Conservation (phyloP, 1,140 invertebrate genomes). For the Macrocentrus cingulum region DNA sequence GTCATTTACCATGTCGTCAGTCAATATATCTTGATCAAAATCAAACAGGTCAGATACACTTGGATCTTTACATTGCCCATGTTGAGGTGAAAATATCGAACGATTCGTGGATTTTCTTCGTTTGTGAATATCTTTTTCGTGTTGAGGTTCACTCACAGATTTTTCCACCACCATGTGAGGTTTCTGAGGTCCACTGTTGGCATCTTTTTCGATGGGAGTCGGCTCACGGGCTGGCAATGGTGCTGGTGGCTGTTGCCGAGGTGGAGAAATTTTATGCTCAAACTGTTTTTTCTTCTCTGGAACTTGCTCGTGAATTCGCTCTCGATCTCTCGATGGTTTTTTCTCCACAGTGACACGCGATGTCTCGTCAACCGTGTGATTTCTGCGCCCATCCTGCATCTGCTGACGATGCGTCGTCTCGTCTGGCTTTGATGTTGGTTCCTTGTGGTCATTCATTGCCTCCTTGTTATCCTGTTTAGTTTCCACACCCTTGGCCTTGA, state of each 20-base stretch:
- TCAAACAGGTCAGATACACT: conserved; percentile 65
- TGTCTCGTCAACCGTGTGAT: conserved; percentile 12
- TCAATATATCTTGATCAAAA: conserved; percentile 68
- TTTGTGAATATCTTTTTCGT: conserved; percentile 44
- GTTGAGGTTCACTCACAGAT: conserved; percentile 22
- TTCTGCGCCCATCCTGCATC: conserved; percentile 10
- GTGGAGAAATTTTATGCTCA: background rate
- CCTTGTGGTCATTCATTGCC: conserved; percentile 6
- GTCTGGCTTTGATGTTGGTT: background rate
- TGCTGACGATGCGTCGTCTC: background rate
- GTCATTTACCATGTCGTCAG: conserved; percentile 64
- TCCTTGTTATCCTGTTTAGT: conserved; percentile 31
- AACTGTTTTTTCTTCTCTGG: background rate
- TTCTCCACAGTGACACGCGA: background rate
- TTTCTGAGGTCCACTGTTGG: conserved; percentile 18
- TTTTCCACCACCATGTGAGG: conserved; percentile 19
- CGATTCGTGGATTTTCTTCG: conserved; percentile 57
- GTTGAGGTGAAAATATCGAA: conserved; percentile 73
- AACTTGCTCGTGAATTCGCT: background rate
- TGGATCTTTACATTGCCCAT: conserved; percentile 63
- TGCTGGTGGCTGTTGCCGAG: background rate
- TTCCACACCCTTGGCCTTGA: conserved; percentile 40
- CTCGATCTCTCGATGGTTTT: background rate
- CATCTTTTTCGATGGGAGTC: conserved; percentile 1
- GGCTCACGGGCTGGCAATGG: background rate